A percentile compares a stretch with the other conserved stretches of the same genome.
These are phyloP conservation scores for Varroa destructor DNA, from an alignment of 1,140 invertebrate species.

Conservation along the genomic window DNA sequence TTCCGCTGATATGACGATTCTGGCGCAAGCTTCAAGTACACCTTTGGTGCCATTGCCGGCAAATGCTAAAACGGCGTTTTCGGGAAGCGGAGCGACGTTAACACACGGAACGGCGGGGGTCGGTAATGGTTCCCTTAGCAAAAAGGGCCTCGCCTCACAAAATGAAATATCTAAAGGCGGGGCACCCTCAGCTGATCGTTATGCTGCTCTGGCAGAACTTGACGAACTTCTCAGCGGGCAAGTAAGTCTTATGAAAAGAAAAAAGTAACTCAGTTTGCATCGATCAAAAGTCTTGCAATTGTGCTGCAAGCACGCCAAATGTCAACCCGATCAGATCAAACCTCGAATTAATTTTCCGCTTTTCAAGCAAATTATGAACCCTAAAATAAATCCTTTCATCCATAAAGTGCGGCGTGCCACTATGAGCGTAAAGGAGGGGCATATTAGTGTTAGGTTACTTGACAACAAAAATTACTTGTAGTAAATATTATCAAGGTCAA, in stretches of 20 bases:
- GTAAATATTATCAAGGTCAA: too few relatives aligned
- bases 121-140: too few relatives aligned
- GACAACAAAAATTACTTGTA: too few relatives aligned
- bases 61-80: not conserved
- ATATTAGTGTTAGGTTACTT: too few relatives aligned
- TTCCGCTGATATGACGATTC: not conserved
- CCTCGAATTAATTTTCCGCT: too few relatives aligned
- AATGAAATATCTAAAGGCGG: not conserved
- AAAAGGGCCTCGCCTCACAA: too few relatives aligned
- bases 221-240: slow-evolving; percentile 48
- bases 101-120: too few relatives aligned
- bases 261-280: not conserved
- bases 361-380: too few relatives aligned
- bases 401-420: too few relatives aligned
- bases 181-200: slow-evolving; percentile 53
- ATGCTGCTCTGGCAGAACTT: slow-evolving; percentile 65
- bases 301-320: not conserved
- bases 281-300: not conserved
- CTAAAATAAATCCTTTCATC: too few relatives aligned
- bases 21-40: not conserved
- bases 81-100: not conserved
- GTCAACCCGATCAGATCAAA: too few relatives aligned
- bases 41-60: not conserved
- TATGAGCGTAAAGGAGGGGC: too few relatives aligned
- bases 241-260: not conserved